Conservation (phyloP, 1,140 invertebrate species). For the Nephila pilipes region DNA sequence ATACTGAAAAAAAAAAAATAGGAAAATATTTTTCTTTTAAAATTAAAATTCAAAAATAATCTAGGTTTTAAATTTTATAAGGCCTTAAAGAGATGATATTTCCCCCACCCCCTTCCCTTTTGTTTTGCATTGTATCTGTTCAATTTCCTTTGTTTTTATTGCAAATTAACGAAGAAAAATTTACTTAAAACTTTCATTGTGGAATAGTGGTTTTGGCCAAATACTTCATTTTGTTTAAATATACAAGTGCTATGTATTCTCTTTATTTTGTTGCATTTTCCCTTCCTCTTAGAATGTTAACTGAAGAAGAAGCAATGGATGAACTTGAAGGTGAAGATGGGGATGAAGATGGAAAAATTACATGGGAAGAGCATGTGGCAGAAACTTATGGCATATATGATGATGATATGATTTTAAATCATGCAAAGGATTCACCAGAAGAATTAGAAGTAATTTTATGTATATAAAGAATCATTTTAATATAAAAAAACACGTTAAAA, state of each 20-base stretch:
- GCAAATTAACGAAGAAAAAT: too few relatives aligned
- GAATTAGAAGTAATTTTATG: conserved; percentile 10
- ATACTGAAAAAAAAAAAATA: too few relatives aligned
- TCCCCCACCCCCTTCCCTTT: background rate
- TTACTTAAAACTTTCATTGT: too few relatives aligned
- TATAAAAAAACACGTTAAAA: too few relatives aligned
- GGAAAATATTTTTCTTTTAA: too few relatives aligned
- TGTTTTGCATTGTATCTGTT: too few relatives aligned
- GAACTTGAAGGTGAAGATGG: conserved; percentile 92
- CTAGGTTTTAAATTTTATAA: too few relatives aligned
- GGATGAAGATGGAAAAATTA: conserved; percentile 78
- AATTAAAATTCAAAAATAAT: too few relatives aligned
- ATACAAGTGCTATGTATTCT: background rate
- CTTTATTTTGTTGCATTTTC: background rate
- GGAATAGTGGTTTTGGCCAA: too few relatives aligned
- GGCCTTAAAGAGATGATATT: too few relatives aligned
- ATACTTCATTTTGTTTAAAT: background rate
- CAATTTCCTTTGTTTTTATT: background rate
- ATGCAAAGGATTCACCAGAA: conserved; percentile 64
- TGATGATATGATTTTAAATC: conserved; percentile 78
- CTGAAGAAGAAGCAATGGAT: conserved; percentile 93
- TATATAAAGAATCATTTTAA: too few relatives aligned
- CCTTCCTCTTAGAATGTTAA: conserved; percentile 87
- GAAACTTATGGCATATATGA: conserved; percentile 90
- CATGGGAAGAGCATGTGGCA: conserved; percentile 85